phyloP scores from a whole-genome alignment of 2,797 vertebrate species.

The Rhabdomys pumilio region DNA sequence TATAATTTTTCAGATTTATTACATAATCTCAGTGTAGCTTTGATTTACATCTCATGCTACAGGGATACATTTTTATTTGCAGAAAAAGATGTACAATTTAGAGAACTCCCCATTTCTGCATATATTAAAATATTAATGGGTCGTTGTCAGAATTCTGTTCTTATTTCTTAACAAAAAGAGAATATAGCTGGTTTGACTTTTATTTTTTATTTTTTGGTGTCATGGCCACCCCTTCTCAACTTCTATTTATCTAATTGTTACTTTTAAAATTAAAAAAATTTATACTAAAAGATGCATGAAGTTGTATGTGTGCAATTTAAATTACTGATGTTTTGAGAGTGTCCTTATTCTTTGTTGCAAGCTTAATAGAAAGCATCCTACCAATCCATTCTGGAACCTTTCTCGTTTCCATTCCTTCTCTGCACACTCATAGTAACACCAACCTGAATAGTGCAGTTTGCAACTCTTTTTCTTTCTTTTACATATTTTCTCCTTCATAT shows the following conservation, averaged over 20 bases:
- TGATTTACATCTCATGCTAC: constrained; percentile 34
- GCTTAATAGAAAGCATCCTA: not conserved
- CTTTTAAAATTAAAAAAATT: not conserved
- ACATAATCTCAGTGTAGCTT: constrained; percentile 12
- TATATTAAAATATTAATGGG: not conserved
- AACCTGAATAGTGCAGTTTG: not conserved
- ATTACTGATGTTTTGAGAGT: not conserved
- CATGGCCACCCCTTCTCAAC: not conserved
- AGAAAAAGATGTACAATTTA: not conserved
- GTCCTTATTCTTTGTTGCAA: not conserved
- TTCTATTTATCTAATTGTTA: not conserved
- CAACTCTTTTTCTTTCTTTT: not conserved
- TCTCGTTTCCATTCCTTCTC: not conserved
- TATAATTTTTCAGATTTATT: constrained; percentile 7
- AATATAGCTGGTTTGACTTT: not conserved
- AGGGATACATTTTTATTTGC: constrained; percentile 15
- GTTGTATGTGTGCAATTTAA: not conserved
- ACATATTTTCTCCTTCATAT: not conserved
- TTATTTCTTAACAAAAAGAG: not conserved
- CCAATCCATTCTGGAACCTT: not conserved
- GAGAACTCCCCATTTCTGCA: not conserved
- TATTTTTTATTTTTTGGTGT: accelerated
- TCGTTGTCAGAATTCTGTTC: not conserved
- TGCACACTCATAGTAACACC: not conserved
- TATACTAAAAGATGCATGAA: not conserved